phyloP scores from a whole-genome alignment of 2,113 vertebrate genomes.

The Oxyruncus cristatus region DNA sequence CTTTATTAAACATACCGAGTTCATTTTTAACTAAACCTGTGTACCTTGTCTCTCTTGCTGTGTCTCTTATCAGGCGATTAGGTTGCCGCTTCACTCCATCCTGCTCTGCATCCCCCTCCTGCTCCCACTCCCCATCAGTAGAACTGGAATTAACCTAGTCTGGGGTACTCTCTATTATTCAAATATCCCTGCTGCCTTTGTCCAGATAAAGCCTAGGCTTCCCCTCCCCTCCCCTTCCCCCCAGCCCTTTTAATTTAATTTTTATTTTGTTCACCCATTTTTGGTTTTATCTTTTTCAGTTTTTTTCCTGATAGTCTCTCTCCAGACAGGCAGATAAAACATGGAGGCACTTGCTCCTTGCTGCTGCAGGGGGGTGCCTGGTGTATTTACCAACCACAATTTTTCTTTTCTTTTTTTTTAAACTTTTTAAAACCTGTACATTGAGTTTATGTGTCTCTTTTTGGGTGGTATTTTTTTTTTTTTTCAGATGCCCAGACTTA shows the following conservation, averaged over 20 bases:
- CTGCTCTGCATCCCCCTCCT: slow-evolving; percentile 62
- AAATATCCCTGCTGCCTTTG: slow-evolving; percentile 87
- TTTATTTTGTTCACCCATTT: background rate
- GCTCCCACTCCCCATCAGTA: slow-evolving; percentile 65
- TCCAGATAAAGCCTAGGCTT: slow-evolving; percentile 33
- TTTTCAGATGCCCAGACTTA: background rate
- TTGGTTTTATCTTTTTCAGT: background rate
- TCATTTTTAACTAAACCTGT: slow-evolving; percentile 93
- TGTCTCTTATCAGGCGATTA: slow-evolving; percentile 85
- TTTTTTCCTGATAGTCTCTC: background rate
- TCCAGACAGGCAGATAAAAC: background rate
- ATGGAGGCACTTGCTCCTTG: background rate
- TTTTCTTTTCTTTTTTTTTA: background rate
- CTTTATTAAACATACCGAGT: slow-evolving; percentile 96
- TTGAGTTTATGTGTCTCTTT: background rate
- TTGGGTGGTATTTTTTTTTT: background rate
- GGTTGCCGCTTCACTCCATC: slow-evolving; percentile 81
- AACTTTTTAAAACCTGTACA: rapidly evolving
- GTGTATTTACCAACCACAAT: background rate
- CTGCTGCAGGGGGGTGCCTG: background rate
- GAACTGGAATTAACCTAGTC: slow-evolving; percentile 63
- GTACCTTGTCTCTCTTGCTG: slow-evolving; percentile 97
- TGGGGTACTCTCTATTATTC: slow-evolving; percentile 82
- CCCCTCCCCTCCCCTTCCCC: background rate
- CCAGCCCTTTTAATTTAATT: background rate